Evolutionary conservation across 2,113 vertebrate species (phyloP).

Genomic region (Rhegmatorhina hoffmannsi): DNA sequence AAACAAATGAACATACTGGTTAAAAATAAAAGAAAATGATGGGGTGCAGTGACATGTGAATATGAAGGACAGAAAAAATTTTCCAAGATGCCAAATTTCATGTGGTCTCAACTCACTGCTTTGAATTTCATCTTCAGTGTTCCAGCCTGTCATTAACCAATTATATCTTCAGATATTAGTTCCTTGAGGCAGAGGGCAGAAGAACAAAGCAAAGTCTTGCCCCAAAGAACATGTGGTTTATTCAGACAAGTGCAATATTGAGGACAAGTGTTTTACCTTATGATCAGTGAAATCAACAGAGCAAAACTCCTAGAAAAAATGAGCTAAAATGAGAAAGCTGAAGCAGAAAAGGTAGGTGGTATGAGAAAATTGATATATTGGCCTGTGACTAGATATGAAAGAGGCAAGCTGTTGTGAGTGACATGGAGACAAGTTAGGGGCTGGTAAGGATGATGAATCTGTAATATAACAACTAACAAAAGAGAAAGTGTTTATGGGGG

Average conservation of each 20-base stretch:
- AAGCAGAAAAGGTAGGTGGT: not conserved
- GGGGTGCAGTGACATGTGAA: not conserved
- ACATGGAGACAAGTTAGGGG: not conserved
- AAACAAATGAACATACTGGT: not conserved
- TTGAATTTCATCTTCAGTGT: not conserved
- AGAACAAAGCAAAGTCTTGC: not conserved
- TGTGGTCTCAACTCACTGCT: not conserved
- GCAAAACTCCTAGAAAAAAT: not conserved
- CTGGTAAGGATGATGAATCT: not conserved
- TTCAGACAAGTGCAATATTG: not conserved
- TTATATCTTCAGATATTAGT: not conserved
- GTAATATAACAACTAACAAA: not conserved
- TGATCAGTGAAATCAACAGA: not conserved
- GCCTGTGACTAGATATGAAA: not conserved
- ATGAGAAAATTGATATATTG: not conserved
- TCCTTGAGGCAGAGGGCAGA: not conserved
- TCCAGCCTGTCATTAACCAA: not conserved
- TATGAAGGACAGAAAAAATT: not conserved
- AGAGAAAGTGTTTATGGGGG: slow-evolving; percentile 9
- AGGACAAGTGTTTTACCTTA: not conserved
- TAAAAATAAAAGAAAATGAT: not conserved
- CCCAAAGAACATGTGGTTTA: not conserved
- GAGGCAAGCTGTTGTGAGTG: not conserved
- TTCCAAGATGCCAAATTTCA: not conserved
- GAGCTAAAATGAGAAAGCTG: not conserved